A percentile compares a stretch with the other conserved stretches of the same genome.
Evolutionary conservation across 2,797 vertebrate species (phyloP).

Genomic region (Chloroceryle amazona): DNA sequence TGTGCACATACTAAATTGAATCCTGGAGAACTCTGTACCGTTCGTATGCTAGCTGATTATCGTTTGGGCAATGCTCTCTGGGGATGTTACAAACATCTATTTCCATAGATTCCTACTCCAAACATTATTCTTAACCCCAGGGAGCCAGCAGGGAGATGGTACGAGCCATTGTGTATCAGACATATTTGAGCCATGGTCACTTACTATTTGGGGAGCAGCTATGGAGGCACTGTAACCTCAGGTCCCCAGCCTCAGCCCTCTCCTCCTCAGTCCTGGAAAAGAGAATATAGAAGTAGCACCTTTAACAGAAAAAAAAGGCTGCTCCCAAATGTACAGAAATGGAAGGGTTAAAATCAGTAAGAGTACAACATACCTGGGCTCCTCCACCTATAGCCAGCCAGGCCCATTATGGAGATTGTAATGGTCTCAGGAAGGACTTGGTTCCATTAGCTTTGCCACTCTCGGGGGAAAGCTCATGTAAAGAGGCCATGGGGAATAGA

Average conservation of each 20-base stretch:
- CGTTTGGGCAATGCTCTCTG: not conserved
- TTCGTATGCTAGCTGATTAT: not conserved
- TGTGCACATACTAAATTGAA: constrained; percentile 35
- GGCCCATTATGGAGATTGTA: not conserved
- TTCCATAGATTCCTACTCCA: constrained; percentile 29
- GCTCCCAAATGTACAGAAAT: constrained; percentile 33
- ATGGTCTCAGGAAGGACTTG: not conserved
- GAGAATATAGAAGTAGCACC: constrained; percentile 74
- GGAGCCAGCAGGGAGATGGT: not conserved
- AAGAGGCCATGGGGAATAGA: constrained; percentile 35
- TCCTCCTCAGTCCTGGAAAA: constrained; percentile 81
- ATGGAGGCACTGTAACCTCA: constrained; percentile 79
- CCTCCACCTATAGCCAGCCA: constrained; percentile 52
- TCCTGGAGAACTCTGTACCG: not conserved
- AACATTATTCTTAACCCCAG: not conserved
- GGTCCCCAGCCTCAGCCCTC: constrained; percentile 77
- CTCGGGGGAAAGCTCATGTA: not conserved
- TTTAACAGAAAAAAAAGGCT: constrained; percentile 59
- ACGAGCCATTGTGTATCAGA: constrained; percentile 25
- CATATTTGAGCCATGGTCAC: constrained; percentile 58
- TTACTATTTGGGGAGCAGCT: constrained; percentile 82
- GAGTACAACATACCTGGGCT: constrained; percentile 42
- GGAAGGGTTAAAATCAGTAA: not conserved
- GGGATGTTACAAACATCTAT: not conserved
- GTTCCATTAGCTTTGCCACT: constrained; percentile 34